Percentiles rank a stretch among this genome's conserved stretches.
phyloP scores from a whole-genome alignment of 1,140 invertebrate species.

The Orchestia grillus region DNA sequence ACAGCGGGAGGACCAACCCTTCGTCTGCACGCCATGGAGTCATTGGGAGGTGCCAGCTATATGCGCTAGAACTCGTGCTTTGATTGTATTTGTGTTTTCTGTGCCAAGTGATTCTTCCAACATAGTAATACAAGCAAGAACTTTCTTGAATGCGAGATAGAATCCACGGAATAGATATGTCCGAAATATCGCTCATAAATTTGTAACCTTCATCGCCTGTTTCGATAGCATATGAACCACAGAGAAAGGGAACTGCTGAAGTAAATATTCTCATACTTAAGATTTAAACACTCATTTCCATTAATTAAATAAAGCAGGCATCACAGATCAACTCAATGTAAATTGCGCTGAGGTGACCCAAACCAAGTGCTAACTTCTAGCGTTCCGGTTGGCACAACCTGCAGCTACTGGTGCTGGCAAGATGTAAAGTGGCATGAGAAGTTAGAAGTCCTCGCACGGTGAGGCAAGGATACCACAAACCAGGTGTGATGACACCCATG shows the following conservation, averaged over 20 bases:
- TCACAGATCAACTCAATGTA: background rate
- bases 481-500: too few relatives aligned
- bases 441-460: background rate
- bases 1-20: background rate
- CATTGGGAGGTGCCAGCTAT: background rate
- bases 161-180: background rate
- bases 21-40: background rate
- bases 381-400: background rate
- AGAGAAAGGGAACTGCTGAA: too few relatives aligned
- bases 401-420: too few relatives aligned
- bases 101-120: background rate
- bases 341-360: background rate
- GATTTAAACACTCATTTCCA: too few relatives aligned
- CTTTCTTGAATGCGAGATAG: background rate
- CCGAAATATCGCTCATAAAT: too few relatives aligned
- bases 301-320: too few relatives aligned
- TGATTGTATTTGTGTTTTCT: background rate
- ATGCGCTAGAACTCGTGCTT: background rate
- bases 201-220: too few relatives aligned
- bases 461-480: background rate
- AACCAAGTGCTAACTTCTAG: background rate
- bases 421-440: background rate
- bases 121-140: background rate
- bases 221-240: too few relatives aligned
- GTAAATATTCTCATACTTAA: too few relatives aligned